phyloP scores from a whole-genome alignment of 64 coral and sea anemone species.

The Acropora yongei region DNA sequence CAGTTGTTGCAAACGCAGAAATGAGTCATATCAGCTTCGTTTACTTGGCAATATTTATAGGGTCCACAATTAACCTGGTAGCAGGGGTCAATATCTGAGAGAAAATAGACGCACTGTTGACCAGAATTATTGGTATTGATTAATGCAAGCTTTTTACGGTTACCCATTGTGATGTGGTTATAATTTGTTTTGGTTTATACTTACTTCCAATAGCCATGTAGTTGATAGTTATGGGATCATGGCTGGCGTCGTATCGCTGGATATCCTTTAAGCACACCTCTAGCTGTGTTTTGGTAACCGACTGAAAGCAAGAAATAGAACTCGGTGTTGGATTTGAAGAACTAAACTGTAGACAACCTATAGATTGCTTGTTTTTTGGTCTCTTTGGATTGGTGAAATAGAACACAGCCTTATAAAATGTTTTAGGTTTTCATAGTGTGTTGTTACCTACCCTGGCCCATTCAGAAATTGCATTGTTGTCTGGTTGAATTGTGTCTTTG shows the following conservation, averaged over 20 bases:
- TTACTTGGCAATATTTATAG: not conserved
- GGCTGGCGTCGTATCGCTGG: constrained; percentile 68
- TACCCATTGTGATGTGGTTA: too few relatives aligned
- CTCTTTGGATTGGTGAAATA: too few relatives aligned
- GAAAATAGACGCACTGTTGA: too few relatives aligned
- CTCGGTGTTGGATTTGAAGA: too few relatives aligned
- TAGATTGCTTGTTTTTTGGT: too few relatives aligned
- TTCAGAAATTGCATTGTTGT: constrained; percentile 81
- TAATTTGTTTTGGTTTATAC: not conserved
- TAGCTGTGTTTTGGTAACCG: constrained; percentile 33
- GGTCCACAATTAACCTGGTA: not conserved
- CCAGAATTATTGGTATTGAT: too few relatives aligned
- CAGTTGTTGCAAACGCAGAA: not conserved
- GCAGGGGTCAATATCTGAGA: constrained; percentile 15
- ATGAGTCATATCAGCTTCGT: not conserved
- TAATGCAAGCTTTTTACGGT: too few relatives aligned
- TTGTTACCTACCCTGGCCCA: constrained; percentile 58
- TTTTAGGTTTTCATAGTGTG: not conserved
- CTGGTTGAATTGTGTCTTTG: constrained; percentile 51
- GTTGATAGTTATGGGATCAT: constrained; percentile 74
- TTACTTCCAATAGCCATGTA: constrained; percentile 74
- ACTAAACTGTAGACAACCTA: too few relatives aligned
- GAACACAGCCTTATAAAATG: too few relatives aligned
- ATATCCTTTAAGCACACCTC: constrained; percentile 83
- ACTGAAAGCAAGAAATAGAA: constrained; percentile 22